Percentiles rank a stretch among this genome's conserved stretches.
Conservation (phyloP, 2,113 vertebrate genomes). For the Ameiurus melas region DNA sequence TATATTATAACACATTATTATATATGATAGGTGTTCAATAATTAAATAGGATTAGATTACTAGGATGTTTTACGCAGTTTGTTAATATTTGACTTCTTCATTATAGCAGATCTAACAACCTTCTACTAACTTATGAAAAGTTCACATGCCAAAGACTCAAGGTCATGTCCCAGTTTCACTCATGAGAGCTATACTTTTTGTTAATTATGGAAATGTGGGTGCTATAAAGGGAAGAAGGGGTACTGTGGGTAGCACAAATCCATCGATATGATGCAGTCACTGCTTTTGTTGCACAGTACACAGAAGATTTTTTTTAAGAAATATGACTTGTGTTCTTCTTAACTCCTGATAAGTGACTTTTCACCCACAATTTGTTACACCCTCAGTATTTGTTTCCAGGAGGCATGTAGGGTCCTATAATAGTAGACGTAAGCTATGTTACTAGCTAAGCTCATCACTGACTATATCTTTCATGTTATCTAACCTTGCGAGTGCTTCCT, state of each 20-base stretch:
- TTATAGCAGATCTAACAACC: background rate
- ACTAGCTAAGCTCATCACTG: background rate
- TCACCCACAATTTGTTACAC: background rate
- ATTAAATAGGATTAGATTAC: too few relatives aligned
- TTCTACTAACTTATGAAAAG: background rate
- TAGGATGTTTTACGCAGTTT: too few relatives aligned
- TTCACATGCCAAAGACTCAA: background rate
- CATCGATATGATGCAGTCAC: background rate
- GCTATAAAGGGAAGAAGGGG: background rate
- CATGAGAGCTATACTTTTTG: background rate
- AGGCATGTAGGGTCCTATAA: background rate
- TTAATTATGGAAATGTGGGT: background rate
- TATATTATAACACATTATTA: too few relatives aligned
- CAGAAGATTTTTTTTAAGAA: background rate
- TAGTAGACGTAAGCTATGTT: background rate
- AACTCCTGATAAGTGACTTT: background rate
- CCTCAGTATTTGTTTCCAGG: background rate
- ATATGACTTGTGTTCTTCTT: background rate
- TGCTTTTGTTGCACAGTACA: background rate
- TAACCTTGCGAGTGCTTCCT: conserved; percentile 90
- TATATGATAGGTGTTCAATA: too few relatives aligned
- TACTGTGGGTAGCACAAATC: background rate
- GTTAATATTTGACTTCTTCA: too few relatives aligned
- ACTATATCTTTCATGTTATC: conserved; percentile 31
- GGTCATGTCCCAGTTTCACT: background rate